These are phyloP conservation scores for Scolanthus callimorphus DNA, from an alignment of 92 coral and sea anemone species.

Conservation along the genomic window DNA sequence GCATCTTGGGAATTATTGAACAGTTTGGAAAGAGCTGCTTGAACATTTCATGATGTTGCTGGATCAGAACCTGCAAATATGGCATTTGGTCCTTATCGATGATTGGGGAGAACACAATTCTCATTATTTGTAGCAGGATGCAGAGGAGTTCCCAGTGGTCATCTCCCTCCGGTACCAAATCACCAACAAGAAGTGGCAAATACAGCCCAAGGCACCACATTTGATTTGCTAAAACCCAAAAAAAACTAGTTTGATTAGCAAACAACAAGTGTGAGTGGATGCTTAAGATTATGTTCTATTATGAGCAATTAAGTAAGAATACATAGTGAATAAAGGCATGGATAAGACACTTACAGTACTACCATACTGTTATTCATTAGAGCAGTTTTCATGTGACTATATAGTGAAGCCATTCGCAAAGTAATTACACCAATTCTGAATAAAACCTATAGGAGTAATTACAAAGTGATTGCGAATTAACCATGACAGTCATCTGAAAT, in stretches of 20 bases:
- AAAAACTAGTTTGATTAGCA: not conserved
- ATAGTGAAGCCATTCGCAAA: too few species aligned
- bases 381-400: too few species aligned
- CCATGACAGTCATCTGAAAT: too few species aligned
- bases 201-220: constrained; percentile 70
- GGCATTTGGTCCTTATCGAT: constrained; percentile 34
- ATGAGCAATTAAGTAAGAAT: not conserved
- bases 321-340: not conserved
- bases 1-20: constrained; percentile 69
- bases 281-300: too few species aligned
- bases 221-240: constrained; percentile 53
- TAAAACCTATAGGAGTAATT: too few species aligned
- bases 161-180: constrained; percentile 54
- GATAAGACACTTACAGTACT: too few species aligned
- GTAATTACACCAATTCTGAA: too few species aligned
- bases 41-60: constrained; percentile 11
- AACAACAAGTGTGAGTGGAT: too few species aligned
- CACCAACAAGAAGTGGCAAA: constrained; percentile 60
- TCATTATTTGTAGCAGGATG: constrained; percentile 33
- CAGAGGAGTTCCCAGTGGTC: constrained; percentile 51
- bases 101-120: constrained; percentile 44
- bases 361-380: too few species aligned
- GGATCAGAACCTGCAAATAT: constrained; percentile 55
- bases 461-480: too few species aligned
- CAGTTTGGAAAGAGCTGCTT: constrained; percentile 21